phyloP scores from a whole-genome alignment of 2,797 vertebrate genomes.

The Enteromius fasciolatus region DNA sequence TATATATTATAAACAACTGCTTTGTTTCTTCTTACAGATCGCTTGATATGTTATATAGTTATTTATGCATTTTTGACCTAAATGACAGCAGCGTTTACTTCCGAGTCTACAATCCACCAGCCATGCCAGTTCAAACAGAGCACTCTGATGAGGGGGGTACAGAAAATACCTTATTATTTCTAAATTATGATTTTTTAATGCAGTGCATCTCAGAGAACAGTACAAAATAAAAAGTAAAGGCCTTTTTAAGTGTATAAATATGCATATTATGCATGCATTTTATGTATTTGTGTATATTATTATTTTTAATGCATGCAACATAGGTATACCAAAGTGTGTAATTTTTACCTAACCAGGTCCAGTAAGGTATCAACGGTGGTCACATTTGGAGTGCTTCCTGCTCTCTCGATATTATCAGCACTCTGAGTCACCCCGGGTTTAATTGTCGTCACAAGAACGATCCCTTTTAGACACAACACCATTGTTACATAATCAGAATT shows the following conservation, averaged over 20 bases:
- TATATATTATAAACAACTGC: too few species aligned
- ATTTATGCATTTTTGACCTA: too few species aligned
- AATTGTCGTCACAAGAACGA: slow-evolving; percentile 91
- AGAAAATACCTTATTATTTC: background rate
- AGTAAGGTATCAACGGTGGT: slow-evolving; percentile 92
- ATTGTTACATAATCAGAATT: background rate
- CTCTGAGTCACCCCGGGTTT: slow-evolving; percentile 92
- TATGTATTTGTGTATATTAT: background rate
- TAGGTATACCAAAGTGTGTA: background rate
- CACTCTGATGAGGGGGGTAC: too few species aligned
- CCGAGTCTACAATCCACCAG: too few species aligned
- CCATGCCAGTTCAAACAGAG: too few species aligned
- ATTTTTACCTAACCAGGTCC: slow-evolving; percentile 86
- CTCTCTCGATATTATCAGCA: slow-evolving; percentile 84
- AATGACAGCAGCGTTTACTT: too few species aligned
- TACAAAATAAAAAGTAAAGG: background rate
- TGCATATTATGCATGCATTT: background rate
- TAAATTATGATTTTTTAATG: background rate
- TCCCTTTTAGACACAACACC: slow-evolving; percentile 75
- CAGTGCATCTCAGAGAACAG: background rate
- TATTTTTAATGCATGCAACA: background rate
- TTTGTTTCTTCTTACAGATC: too few species aligned
- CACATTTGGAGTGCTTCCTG: slow-evolving; percentile 87
- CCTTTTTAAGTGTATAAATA: background rate
- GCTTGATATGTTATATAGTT: too few species aligned